Percentiles rank a stretch among this genome's conserved stretches.
These are phyloP conservation scores for Axis porcinus DNA, from an alignment of 2,113 vertebrate species.

Conservation along the genomic window DNA sequence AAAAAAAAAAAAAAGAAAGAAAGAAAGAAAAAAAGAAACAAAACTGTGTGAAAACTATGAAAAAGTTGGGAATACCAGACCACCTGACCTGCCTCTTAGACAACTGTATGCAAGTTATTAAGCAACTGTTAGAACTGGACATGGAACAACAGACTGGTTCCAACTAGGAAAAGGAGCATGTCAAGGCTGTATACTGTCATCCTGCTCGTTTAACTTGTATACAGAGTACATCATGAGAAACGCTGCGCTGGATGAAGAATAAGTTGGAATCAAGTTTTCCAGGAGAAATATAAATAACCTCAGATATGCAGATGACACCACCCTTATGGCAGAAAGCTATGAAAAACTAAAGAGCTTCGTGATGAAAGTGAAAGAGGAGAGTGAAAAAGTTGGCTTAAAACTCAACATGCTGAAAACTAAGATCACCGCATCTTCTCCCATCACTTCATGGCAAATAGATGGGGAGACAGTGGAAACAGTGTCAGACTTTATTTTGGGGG, in stretches of 20 bases:
- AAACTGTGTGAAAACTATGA: neutral
- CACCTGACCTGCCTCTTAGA: neutral
- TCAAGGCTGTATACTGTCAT: neutral
- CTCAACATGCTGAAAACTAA: neutral
- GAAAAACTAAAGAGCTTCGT: neutral
- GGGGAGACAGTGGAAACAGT: neutral
- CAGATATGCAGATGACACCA: accelerated
- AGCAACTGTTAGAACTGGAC: neutral
- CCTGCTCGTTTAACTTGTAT: neutral
- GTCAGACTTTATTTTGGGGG: neutral
- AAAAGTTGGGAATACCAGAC: neutral
- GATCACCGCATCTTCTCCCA: accelerated
- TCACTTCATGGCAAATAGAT: neutral
- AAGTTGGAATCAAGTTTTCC: neutral
- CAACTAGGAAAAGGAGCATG: neutral
- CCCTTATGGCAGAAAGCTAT: neutral
- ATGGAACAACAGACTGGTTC: neutral
- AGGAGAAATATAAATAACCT: neutral
- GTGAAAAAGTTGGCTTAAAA: neutral
- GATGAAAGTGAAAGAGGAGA: neutral
- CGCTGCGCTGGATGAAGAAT: accelerated
- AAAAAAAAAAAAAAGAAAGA: no score
- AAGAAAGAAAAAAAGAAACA: neutral
- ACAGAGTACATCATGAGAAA: neutral
- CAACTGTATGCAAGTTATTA: neutral